Percentiles rank a stretch among this genome's conserved stretches.
Conservation (phyloP, 2,113 vertebrate genomes). For the Prunella fulvescens region DNA sequence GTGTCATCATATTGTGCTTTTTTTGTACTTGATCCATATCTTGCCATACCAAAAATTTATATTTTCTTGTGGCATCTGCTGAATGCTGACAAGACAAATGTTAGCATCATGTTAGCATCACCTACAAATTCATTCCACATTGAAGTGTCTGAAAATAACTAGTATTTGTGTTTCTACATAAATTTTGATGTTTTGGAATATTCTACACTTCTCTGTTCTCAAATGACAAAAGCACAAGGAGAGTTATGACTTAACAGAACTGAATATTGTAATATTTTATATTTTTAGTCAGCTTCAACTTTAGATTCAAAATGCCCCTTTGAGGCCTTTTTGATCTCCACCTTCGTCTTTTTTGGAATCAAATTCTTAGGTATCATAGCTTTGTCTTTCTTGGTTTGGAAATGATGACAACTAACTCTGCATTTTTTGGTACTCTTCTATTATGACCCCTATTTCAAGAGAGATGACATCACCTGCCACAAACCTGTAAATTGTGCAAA, state of each 20-base stretch:
- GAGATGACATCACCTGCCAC: neutral
- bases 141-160: neutral
- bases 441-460: constrained; percentile 2
- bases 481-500: neutral
- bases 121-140: neutral
- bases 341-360: neutral
- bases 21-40: neutral
- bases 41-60: neutral
- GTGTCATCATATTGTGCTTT: neutral
- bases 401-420: neutral
- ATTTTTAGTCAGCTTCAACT: neutral
- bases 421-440: neutral
- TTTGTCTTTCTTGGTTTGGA: neutral
- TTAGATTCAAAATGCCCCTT: neutral
- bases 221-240: neutral
- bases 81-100: neutral
- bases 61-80: neutral
- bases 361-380: neutral
- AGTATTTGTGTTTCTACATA: neutral
- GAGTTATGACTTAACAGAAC: neutral
- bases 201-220: neutral
- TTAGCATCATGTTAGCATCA: neutral
- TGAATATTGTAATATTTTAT: neutral
- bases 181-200: neutral
- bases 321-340: neutral